Conservation (phyloP, 2,797 vertebrate species). For the Rachycentron canadum region DNA sequence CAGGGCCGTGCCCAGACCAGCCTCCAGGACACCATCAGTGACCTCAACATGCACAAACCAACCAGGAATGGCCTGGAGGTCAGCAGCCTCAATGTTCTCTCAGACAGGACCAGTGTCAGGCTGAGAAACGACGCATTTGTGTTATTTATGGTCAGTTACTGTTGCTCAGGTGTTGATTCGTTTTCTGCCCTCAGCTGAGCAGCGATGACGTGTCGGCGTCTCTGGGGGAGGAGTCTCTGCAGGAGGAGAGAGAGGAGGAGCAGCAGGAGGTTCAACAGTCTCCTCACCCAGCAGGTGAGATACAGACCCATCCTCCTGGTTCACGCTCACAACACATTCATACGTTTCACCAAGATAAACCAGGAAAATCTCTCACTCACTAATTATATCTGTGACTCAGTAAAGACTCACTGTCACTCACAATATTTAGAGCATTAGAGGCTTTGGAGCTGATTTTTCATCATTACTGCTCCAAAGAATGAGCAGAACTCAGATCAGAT, state of each 20-base stretch:
- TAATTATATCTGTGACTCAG: too few species aligned
- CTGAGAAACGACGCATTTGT: not conserved
- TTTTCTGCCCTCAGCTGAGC: slow-evolving; percentile 78
- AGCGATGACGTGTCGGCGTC: slow-evolving; percentile 91
- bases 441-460: too few species aligned
- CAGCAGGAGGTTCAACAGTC: slow-evolving; percentile 70
- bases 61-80: slow-evolving; percentile 89
- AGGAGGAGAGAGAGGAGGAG: slow-evolving; percentile 90
- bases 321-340: too few species aligned
- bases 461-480: too few species aligned
- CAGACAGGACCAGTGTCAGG: not conserved
- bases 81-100: slow-evolving; percentile 22
- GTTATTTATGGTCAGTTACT: not conserved
- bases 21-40: slow-evolving; percentile 92
- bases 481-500: too few species aligned
- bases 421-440: too few species aligned
- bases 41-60: slow-evolving; percentile 88
- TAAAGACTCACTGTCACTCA: too few species aligned
- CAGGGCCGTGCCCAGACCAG: slow-evolving; percentile 81
- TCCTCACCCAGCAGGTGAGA: slow-evolving; percentile 92
- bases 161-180: not conserved
- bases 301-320: too few species aligned
- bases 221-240: slow-evolving; percentile 91
- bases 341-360: too few species aligned
- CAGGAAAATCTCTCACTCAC: too few species aligned